Evolutionary conservation across 2,797 vertebrate genomes (phyloP).

Genomic region (Neostethus bicornis): DNA sequence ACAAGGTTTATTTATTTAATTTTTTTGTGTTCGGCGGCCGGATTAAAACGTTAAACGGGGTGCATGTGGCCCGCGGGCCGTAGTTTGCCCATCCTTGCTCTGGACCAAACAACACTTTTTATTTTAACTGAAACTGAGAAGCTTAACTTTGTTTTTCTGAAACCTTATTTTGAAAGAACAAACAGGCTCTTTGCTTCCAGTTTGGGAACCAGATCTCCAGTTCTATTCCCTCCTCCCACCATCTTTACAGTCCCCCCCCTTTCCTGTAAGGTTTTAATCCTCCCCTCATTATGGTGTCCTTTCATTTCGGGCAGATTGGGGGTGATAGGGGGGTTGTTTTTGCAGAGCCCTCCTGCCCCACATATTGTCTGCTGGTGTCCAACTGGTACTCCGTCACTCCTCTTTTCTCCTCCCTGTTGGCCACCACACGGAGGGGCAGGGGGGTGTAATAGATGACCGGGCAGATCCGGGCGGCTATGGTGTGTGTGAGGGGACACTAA

Average conservation of each 20-base stretch:
- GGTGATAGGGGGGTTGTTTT: slow-evolving; percentile 33
- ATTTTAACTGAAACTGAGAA: too few species aligned
- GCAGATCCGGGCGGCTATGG: slow-evolving; percentile 66
- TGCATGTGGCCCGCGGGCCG: too few species aligned
- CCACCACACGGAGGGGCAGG: slow-evolving; percentile 28
- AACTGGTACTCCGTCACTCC: slow-evolving; percentile 47
- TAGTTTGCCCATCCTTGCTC: too few species aligned
- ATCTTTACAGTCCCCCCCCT: too few species aligned
- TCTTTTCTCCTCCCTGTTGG: slow-evolving; percentile 32
- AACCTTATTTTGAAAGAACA: too few species aligned
- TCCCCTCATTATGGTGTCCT: slow-evolving; percentile 49
- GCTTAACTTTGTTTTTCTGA: too few species aligned
- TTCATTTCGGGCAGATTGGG: slow-evolving; percentile 41
- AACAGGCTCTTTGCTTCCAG: too few species aligned
- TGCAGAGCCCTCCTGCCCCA: slow-evolving; percentile 42
- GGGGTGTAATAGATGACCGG: slow-evolving; percentile 73
- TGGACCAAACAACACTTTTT: too few species aligned
- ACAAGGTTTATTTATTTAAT: too few species aligned
- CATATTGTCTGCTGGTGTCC: slow-evolving; percentile 68
- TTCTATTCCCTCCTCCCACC: slow-evolving; percentile 14
- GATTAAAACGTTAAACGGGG: too few species aligned
- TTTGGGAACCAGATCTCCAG: too few species aligned
- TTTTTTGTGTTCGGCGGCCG: too few species aligned
- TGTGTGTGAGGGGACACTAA: slow-evolving; percentile 51
- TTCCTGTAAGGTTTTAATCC: slow-evolving; percentile 34